Evolutionary conservation across 2,797 vertebrate genomes (phyloP), one percentile per base, ranked within the genome.

Genomic region (Hypotaenidia okinawae): DNA sequence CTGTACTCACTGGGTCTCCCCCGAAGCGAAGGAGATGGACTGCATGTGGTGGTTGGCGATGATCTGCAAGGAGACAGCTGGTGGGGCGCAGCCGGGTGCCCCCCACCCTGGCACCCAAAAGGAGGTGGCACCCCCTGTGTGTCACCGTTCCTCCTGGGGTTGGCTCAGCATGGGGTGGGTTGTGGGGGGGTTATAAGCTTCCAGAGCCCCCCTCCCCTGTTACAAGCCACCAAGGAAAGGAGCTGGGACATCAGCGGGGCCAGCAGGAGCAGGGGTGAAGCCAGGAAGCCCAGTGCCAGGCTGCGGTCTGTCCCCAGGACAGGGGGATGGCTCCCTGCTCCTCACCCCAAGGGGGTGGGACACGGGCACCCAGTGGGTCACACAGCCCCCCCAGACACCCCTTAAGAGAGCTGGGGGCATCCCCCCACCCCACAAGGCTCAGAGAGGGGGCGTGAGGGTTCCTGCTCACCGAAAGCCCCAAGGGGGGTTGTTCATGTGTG

Each of bases 41-140:
- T 99, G 99, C 99, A 99, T 99, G 98, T 99, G 99, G 97, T 99
- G 99, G 96, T 99, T 99, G 98, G 99, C 99, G 5, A 99, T 99
- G 98, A 99, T 99, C 99, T 99, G 98, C 78, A 85, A 75, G 75
- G 75, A 63, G 32, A 88, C 68, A 78, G n/a, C 16, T 22, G 33
- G 39, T 19, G 22, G 30, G 87, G 32, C 0, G 8, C 16, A 6
- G 47, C 7, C 61, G 62, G 52, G 17, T 70, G 39, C 54, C 47
- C 21, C 24, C 28, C 4, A 1, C n/a, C n/a, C n/a, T n/a, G n/a
- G 51, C 3, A 3, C 13, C 30, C 59, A 49, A 47, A 15, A 1
- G 6, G 6, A 45, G 47, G 21, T 5, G 5, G 39, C 66, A 82
- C 13, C 59, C 45, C 35, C 67, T 7, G 41, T 49, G 32, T 5